Conservation (phyloP, 2,888 invertebrate species). For the Steromphala cineraria region DNA sequence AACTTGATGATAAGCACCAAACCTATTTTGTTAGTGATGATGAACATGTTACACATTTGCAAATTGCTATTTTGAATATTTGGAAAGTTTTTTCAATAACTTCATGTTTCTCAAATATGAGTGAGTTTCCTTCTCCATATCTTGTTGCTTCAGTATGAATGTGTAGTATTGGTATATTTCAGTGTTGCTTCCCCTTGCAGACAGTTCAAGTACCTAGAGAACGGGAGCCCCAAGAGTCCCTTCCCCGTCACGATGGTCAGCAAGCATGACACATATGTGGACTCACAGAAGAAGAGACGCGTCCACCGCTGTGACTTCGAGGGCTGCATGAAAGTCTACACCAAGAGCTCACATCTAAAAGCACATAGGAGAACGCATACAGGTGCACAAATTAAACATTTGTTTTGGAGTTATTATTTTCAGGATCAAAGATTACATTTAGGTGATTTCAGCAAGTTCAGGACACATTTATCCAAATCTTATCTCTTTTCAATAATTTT, state of each 20-base stretch:
- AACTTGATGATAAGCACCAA: too few species aligned
- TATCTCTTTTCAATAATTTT: too few species aligned
- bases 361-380: slow-evolving; percentile 81
- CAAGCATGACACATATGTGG: slow-evolving; percentile 42
- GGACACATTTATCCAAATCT: too few species aligned
- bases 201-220: slow-evolving; percentile 44
- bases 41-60: too few species aligned
- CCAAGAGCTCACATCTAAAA: slow-evolving; percentile 80
- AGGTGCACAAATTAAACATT: slow-evolving; percentile 51
- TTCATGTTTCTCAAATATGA: too few species aligned
- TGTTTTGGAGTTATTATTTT: background rate
- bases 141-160: too few species aligned
- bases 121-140: too few species aligned
- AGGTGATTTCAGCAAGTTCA: too few species aligned
- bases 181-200: slow-evolving; percentile 35
- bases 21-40: too few species aligned
- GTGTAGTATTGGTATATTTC: too few species aligned
- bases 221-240: slow-evolving; percentile 27
- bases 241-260: slow-evolving; percentile 31
- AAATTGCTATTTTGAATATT: too few species aligned
- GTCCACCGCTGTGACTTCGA: slow-evolving; percentile 72
- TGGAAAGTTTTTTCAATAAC: too few species aligned
- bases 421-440: background rate
- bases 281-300: slow-evolving; percentile 59
- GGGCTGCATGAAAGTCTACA: slow-evolving; percentile 80